Percentiles rank a stretch among this genome's conserved stretches.
Evolutionary conservation across 2,888 invertebrate species (phyloP).

Genomic region (Nudaria mundana): DNA sequence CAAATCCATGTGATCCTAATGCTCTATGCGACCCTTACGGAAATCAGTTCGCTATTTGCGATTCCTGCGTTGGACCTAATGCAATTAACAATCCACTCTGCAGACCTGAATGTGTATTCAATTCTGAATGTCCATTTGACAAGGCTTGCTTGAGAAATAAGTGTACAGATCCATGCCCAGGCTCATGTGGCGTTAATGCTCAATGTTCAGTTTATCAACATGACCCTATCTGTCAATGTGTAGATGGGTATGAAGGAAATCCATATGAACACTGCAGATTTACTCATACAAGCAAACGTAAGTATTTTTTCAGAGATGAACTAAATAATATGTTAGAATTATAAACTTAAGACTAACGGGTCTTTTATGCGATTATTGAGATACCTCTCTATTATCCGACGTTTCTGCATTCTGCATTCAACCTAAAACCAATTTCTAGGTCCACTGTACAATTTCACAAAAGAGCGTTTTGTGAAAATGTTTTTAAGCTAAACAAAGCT

Average conservation of each 20-base stretch:
- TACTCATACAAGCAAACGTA: conserved; percentile 68
- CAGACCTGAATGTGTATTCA: conserved; percentile 90
- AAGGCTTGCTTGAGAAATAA: conserved; percentile 87
- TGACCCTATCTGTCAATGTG: conserved; percentile 87
- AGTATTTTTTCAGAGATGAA: conserved; percentile 37
- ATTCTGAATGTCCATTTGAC: conserved; percentile 89
- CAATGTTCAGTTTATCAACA: conserved; percentile 86
- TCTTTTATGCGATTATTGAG: too few species aligned
- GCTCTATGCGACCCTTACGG: conserved; percentile 86
- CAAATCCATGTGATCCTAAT: conserved; percentile 88
- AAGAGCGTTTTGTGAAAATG: too few species aligned
- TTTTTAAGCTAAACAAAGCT: too few species aligned
- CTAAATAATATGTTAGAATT: too few species aligned
- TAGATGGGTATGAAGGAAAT: conserved; percentile 85
- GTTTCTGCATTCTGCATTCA: too few species aligned
- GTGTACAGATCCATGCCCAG: conserved; percentile 90
- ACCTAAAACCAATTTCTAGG: too few species aligned
- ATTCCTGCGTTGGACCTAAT: conserved; percentile 86
- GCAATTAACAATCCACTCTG: conserved; percentile 87
- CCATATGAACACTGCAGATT: conserved; percentile 88
- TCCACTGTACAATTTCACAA: too few species aligned
- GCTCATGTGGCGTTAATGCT: conserved; percentile 89
- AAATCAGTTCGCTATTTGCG: conserved; percentile 89
- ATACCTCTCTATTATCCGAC: too few species aligned
- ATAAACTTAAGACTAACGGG: too few species aligned